These are phyloP conservation scores for Acipenser oxyrinchus DNA, from an alignment of 2,797 vertebrate genomes.

Conservation along the genomic window DNA sequence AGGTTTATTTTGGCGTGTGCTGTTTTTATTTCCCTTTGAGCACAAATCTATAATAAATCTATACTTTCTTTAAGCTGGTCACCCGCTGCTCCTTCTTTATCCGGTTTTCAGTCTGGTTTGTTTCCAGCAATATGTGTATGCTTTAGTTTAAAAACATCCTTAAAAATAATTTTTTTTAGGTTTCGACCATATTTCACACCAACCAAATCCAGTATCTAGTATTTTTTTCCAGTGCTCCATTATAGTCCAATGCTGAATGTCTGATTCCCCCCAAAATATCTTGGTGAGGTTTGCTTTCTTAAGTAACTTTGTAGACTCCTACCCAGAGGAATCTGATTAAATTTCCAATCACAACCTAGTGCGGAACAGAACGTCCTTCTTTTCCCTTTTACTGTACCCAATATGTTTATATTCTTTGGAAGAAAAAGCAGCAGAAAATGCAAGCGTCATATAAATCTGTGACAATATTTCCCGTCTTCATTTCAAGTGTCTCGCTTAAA, in stretches of 20 bases:
- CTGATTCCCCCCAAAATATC: slow-evolving; percentile 19
- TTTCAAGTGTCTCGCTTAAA: slow-evolving; percentile 14
- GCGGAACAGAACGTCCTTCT: slow-evolving; percentile 69
- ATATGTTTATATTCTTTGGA: slow-evolving; percentile 7
- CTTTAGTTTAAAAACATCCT: slow-evolving; percentile 8
- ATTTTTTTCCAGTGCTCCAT: slow-evolving; percentile 17
- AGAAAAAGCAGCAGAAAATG: slow-evolving; percentile 12
- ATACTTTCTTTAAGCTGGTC: slow-evolving; percentile 5
- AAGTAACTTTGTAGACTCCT: slow-evolving; percentile 50
- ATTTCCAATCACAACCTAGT: slow-evolving; percentile 93
- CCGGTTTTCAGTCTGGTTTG: slow-evolving; percentile 11
- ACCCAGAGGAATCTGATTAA: slow-evolving; percentile 73
- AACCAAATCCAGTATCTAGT: slow-evolving; percentile 9
- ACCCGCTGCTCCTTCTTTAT: slow-evolving; percentile 4
- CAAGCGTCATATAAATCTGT: slow-evolving; percentile 33
- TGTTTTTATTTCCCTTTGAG: slow-evolving; percentile 10
- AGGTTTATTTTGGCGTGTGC: slow-evolving; percentile 17
- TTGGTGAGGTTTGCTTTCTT: slow-evolving; percentile 31
- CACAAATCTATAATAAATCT: slow-evolving; percentile 2
- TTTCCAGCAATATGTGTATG: slow-evolving; percentile 6
- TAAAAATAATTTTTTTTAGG: slow-evolving; percentile 4
- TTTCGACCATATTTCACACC: slow-evolving; percentile 9
- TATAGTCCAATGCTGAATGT: slow-evolving; percentile 21
- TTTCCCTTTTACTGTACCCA: slow-evolving; percentile 21
- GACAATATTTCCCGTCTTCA: slow-evolving; percentile 19